Conservation (phyloP, 2,888 invertebrate genomes). For the Tholera decimalis region DNA sequence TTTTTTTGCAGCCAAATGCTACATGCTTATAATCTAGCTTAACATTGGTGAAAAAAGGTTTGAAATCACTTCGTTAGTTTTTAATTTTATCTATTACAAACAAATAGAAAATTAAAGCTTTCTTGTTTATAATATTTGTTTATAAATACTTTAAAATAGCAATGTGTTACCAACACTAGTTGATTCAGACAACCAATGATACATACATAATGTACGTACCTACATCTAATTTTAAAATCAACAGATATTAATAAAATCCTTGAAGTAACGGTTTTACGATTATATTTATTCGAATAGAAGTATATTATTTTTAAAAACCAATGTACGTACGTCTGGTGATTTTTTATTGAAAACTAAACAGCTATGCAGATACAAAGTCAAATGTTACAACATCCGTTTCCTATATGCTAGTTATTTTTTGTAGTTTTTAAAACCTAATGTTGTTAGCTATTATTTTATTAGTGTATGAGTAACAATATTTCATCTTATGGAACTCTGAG, state of each 20-base stretch:
- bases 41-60: no score
- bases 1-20: no score
- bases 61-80: no score
- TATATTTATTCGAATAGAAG: conserved; percentile 65
- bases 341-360: conserved; percentile 78
- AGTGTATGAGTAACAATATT: conserved; percentile 24
- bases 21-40: no score
- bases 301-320: conserved; percentile 69
- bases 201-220: conserved; percentile 9
- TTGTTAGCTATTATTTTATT: conserved; percentile 58
- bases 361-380: conserved; percentile 78
- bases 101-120: no score
- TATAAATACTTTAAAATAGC: conserved; percentile 22
- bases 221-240: conserved; percentile 57
- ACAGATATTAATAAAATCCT: conserved; percentile 61
- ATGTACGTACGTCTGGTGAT: conserved; percentile 69
- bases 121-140: no score
- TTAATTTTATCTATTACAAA: no score
- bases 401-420: conserved; percentile 75
- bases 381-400: conserved; percentile 86
- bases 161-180: conserved; percentile 38
- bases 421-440: conserved; percentile 76
- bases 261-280: conserved; percentile 70
- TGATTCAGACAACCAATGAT: conserved; percentile 53
- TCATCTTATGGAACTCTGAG: no score